Base-by-base conservation (phyloP, 2,888 invertebrate species). In the Lepidonotus clava region DNA sequence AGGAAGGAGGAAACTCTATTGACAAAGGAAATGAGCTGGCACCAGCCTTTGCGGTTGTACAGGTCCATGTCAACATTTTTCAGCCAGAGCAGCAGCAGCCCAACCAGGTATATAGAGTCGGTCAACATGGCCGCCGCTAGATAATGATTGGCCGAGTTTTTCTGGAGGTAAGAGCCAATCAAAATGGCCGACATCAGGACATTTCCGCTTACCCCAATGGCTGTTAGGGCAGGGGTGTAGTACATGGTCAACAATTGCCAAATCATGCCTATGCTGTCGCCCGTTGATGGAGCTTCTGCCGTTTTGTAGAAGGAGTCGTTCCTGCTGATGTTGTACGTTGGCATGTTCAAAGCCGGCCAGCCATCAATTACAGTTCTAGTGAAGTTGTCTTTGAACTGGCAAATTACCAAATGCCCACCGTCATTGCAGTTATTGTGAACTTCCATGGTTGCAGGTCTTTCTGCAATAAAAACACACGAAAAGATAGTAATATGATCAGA, bases 31-130 rank as follows among this genome's bases (percentile, higher is more conserved):
- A 80, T 80, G 28, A 41, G 14, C 41, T 80, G 80, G 28, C 80
- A 80, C 80, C 80, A 80, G 14, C 80, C 80, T 28, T 41, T 41
- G 1, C 46, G 1, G 80, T 80, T 80, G 32, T 80, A 80, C 80
- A 80, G 18, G 51, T 80, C 80, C 11, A 41, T 51, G 46, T 28
- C 80, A 14, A 80, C 80, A 1, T 80, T 11, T 28, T 41, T 21
- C 28, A 80, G 46, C 80, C 80, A 80, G 24, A 80, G 46, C n/a
- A 80, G 41, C 11, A 80, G 80, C 1, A 80, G 46, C 8, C 80
- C 80, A 1, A 40, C 28, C 11, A 80, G 80, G 51, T 46, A 51
- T 0, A 80, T 28, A 41, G 46, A 28, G 24, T 80, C 80, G 5
- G 80, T 21, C 80, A 80, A 41, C 46, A 41, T 46, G 41, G 80